Conservation (phyloP, 1,140 invertebrate species). For the Zaprionus gabonicus region DNA sequence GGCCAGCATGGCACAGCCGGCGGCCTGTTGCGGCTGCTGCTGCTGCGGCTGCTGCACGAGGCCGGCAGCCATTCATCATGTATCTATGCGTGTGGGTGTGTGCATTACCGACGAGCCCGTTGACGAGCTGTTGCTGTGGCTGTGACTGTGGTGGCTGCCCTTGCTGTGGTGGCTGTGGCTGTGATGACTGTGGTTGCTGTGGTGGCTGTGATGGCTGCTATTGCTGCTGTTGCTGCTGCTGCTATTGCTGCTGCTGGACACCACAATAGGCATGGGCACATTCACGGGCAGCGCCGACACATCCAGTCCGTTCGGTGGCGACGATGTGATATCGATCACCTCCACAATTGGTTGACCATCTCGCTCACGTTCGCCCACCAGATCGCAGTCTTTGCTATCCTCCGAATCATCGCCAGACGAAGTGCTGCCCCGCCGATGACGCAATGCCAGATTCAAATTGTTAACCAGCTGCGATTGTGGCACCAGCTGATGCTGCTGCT, state of each 20-base stretch:
- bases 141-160: slow-evolving; percentile 13
- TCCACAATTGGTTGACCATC: slow-evolving; percentile 31
- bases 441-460: slow-evolving; percentile 50
- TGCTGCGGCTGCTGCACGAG: slow-evolving; percentile 72
- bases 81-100: slow-evolving; percentile 78
- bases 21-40: slow-evolving; percentile 63
- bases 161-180: slow-evolving; percentile 17
- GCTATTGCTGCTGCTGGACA: slow-evolving; percentile 51
- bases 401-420: slow-evolving; percentile 82
- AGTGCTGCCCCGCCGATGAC: slow-evolving; percentile 78
- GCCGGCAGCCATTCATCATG: slow-evolving; percentile 83
- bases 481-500: slow-evolving; percentile 20
- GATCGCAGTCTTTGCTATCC: slow-evolving; percentile 83
- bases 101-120: slow-evolving; percentile 80
- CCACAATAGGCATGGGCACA: slow-evolving; percentile 49
- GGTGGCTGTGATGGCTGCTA: neutral
- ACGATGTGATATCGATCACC: slow-evolving; percentile 64
- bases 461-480: slow-evolving; percentile 36
- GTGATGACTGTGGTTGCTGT: slow-evolving; percentile 19
- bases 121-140: slow-evolving; percentile 62
- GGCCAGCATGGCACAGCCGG: slow-evolving; percentile 72
- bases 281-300: slow-evolving; percentile 28
- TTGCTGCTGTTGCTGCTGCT: slow-evolving; percentile 40
- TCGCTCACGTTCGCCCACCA: slow-evolving; percentile 44
- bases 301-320: slow-evolving; percentile 64